A percentile compares a stretch with the other conserved stretches of the same genome.
These are phyloP conservation scores for Melanotaenia pygmaea DNA, from an alignment of 2,797 vertebrate genomes.

Conservation along the genomic window DNA sequence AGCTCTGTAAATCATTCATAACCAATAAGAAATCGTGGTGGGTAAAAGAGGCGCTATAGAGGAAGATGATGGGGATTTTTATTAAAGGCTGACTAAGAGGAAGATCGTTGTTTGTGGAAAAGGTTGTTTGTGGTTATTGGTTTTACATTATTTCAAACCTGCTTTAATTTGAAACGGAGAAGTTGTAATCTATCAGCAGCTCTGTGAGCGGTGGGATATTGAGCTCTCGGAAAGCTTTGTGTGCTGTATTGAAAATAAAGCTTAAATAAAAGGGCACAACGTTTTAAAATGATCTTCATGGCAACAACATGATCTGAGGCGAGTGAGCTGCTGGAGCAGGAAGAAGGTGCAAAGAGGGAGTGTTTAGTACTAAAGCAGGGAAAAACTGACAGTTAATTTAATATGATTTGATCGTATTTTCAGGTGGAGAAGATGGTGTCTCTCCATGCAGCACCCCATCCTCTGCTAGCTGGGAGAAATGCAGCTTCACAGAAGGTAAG, in stretches of 20 bases:
- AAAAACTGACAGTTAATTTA: background rate
- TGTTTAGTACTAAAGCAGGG: background rate
- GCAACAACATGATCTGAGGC: conserved; percentile 57
- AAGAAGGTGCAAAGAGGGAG: background rate
- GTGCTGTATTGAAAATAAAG: conserved; percentile 31
- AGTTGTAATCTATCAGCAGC: background rate
- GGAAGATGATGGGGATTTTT: background rate
- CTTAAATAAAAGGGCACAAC: conserved; percentile 33
- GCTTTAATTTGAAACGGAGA: conserved; percentile 11
- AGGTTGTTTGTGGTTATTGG: background rate
- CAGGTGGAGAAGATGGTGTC: conserved; percentile 80
- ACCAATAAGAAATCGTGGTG: background rate
- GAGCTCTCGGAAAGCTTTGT: background rate
- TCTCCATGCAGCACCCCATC: conserved; percentile 78
- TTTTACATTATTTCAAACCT: conserved; percentile 15
- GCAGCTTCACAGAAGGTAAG: conserved; percentile 83
- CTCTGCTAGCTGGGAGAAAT: conserved; percentile 78
- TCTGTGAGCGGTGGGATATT: background rate
- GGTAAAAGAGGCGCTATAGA: background rate
- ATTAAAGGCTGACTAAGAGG: background rate
- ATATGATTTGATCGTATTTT: background rate
- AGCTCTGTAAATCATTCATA: background rate
- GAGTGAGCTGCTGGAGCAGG: background rate
- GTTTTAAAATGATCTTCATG: conserved; percentile 44
- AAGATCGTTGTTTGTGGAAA: background rate